A percentile compares a stretch with the other conserved stretches of the same genome.
Conservation (phyloP, 2,888 invertebrate species). For the Ellobium chinense region DNA sequence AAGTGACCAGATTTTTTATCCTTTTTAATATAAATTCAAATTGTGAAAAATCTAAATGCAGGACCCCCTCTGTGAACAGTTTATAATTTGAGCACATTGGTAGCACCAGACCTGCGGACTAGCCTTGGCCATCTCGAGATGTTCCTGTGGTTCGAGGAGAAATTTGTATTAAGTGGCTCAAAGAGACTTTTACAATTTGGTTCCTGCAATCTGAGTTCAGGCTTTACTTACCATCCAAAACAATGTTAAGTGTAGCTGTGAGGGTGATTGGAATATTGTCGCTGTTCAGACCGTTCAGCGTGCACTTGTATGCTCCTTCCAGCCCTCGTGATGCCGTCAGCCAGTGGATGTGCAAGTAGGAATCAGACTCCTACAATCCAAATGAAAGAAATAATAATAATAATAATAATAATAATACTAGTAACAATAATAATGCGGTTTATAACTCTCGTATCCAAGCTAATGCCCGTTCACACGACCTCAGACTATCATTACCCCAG, state of each 20-base stretch:
- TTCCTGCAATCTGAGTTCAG: neutral
- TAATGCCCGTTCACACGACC: too few species aligned
- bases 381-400: neutral
- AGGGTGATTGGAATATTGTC: neutral
- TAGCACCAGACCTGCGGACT: neutral
- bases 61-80: too few species aligned
- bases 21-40: too few species aligned
- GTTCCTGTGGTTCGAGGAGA: too few species aligned
- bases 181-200: neutral
- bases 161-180: neutral
- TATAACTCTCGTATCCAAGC: neutral
- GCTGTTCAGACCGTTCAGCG: neutral
- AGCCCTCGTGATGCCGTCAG: neutral
- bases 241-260: neutral
- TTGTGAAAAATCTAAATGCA: too few species aligned
- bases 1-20: too few species aligned
- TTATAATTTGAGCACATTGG: too few species aligned
- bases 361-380: neutral
- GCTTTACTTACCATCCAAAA: neutral
- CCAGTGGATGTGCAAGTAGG: conserved; percentile 13
- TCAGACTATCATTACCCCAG: too few species aligned
- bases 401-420: neutral
- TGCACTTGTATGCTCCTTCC: conserved; percentile 6
- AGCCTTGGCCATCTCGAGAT: too few species aligned
- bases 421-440: neutral